Evolutionary conservation across 2,888 invertebrate genomes (phyloP).

Genomic region (Isoperla grammatica): DNA sequence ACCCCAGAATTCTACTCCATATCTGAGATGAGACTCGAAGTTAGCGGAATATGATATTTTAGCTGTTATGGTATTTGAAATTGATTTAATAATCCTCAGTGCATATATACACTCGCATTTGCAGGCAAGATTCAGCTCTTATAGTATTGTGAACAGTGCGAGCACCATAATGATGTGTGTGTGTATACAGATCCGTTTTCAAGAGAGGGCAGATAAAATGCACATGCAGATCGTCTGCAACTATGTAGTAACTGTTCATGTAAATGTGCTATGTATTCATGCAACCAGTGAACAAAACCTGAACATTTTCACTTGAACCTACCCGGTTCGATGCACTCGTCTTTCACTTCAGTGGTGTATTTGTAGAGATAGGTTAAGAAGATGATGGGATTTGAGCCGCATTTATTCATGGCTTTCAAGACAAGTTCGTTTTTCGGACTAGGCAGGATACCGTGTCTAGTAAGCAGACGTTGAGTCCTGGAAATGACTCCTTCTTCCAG

Average conservation of each 20-base stretch:
- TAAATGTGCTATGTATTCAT: no score
- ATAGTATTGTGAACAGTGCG: no score
- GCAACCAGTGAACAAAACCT: no score
- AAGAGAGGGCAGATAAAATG: no score
- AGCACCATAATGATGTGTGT: no score
- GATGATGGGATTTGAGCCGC: constrained; percentile 2
- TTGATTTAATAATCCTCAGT: neutral
- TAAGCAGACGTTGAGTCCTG: neutral
- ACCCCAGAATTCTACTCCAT: constrained; percentile 8
- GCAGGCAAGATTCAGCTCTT: no score
- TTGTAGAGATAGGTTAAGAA: constrained; percentile 7
- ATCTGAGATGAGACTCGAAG: neutral
- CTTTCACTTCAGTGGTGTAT: neutral
- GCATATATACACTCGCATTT: no score
- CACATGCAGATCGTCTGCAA: no score
- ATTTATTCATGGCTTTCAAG: neutral
- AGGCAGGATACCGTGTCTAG: neutral
- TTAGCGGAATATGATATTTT: neutral
- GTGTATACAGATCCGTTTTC: no score
- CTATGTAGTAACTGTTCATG: no score
- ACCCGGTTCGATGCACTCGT: neutral
- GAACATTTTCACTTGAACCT: neutral
- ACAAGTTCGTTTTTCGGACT: neutral
- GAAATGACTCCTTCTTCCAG: neutral
- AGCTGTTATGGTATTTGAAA: neutral